Base-by-base conservation (phyloP, 2,797 vertebrate genomes). In the Mus caroli region DNA sequence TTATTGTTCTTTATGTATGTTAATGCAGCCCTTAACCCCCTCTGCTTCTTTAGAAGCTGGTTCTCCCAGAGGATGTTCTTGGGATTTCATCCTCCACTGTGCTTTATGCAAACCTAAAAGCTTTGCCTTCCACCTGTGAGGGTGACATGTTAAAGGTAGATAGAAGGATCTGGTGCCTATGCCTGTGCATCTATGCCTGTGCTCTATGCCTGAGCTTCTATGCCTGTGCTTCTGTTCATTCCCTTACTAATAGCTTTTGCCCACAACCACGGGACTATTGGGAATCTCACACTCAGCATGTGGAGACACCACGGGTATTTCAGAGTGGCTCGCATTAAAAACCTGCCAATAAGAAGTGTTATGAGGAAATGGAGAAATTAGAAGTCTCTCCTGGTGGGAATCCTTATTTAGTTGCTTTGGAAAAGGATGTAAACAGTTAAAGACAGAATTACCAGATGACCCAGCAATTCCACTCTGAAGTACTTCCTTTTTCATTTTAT, bases 401-500 rank as follows among this genome's bases (percentile, higher is more conserved):
- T 95, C 75, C 50, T 80, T 64, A 54, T 71, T 11, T 54, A 91
- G 50, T 17, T 50, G 13, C 82, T 90, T 96, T 88, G 82, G 78
- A 84, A 88, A 92, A 54, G 15, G 88, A 34, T 64, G 56, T 37
- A 73, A 96, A 90, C 92, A 58, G 50, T 37, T 78, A 78, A 85
- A 82, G 13, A 26, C 11, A 9, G 4, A 94, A 26, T 90, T 96
- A 56, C 43, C 62, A 76, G 3, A 52, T 87, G 20, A 80, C 15
- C 9, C 86, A 88, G 28, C 13, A 88, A 71, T 83, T 92, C 58
- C n/a, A 84, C 13, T 82, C 15, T 10, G 19, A 88, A 52, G 58
- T 76, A 31, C 37, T 83, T 37, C 22, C 28, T 31, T 31, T 62
- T 43, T 43, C 37, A 31, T 31, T 62, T 43, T 19, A 60, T 60